These are phyloP conservation scores for Tachycineta bicolor DNA, from an alignment of 2,113 vertebrate genomes.

Conservation along the genomic window DNA sequence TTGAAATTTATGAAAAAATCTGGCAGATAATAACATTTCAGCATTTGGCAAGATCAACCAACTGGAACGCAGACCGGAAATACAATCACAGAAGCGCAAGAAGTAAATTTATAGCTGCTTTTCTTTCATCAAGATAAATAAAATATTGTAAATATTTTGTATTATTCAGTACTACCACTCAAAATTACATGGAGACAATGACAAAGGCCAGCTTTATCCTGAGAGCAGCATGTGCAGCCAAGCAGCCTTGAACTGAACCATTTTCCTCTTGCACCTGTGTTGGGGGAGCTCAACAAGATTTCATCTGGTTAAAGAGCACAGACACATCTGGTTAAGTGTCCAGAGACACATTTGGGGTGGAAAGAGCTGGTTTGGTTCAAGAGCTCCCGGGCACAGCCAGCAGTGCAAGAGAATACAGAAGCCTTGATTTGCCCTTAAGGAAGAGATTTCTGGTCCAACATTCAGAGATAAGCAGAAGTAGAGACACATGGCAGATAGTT, in stretches of 20 bases:
- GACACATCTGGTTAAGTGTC: background rate
- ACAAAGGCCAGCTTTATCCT: background rate
- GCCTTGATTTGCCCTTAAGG: background rate
- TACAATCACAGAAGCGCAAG: background rate
- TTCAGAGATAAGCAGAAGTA: conserved; percentile 23
- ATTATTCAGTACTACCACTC: conserved; percentile 8
- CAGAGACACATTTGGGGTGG: background rate
- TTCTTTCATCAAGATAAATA: background rate
- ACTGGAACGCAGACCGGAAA: background rate
- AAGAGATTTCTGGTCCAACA: background rate
- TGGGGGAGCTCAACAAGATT: background rate
- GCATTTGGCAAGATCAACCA: background rate
- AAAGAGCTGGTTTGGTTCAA: background rate
- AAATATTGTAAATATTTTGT: conserved; percentile 29
- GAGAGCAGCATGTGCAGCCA: background rate
- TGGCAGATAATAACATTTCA: conserved; percentile 1
- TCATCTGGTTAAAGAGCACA: background rate
- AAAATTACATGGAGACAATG: background rate
- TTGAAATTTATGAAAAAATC: background rate
- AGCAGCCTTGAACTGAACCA: background rate
- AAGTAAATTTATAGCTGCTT: background rate
- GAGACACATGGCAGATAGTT: conserved; percentile 30
- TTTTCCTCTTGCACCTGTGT: background rate
- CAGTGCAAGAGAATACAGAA: background rate
- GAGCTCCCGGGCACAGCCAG: background rate